Evolutionary conservation across 2,888 invertebrate species (phyloP).

Genomic region (Thyatira batis): DNA sequence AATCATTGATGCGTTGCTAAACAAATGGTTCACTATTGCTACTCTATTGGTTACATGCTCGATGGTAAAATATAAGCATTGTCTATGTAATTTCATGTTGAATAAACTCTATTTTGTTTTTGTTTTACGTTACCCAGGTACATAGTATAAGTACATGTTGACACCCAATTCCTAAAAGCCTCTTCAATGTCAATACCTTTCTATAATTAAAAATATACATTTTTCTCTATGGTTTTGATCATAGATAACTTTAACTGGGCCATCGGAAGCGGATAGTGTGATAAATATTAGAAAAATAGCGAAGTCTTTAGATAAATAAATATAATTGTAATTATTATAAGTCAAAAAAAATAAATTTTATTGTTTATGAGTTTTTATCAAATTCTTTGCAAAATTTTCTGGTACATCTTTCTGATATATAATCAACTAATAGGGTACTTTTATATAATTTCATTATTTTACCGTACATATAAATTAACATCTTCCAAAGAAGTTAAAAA

Average conservation of each 20-base stretch:
- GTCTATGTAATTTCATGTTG: neutral
- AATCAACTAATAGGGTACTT: too few relatives aligned
- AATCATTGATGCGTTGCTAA: too few relatives aligned
- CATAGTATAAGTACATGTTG: constrained; percentile 39
- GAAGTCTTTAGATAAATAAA: constrained; percentile 1
- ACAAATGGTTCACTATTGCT: too few relatives aligned
- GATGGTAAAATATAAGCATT: neutral
- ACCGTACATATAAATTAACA: too few relatives aligned
- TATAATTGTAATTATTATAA: constrained; percentile 1
- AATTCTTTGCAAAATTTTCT: neutral
- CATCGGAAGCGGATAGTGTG: neutral
- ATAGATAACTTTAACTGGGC: neutral
- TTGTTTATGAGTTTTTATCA: neutral
- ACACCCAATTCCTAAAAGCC: neutral
- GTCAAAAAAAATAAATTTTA: neutral
- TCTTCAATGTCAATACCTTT: neutral
- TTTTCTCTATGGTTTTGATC: neutral
- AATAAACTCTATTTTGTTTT: neutral
- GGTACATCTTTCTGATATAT: neutral
- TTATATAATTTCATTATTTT: neutral
- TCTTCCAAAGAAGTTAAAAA: too few relatives aligned
- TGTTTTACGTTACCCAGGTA: constrained; percentile 38
- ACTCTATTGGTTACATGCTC: too few relatives aligned
- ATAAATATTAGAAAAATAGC: constrained; percentile 3
- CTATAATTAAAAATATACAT: too few relatives aligned